Percentiles rank a stretch among this genome's conserved stretches.
phyloP scores from a whole-genome alignment of 1,140 invertebrate species.

The Megalonaias nervosa region DNA sequence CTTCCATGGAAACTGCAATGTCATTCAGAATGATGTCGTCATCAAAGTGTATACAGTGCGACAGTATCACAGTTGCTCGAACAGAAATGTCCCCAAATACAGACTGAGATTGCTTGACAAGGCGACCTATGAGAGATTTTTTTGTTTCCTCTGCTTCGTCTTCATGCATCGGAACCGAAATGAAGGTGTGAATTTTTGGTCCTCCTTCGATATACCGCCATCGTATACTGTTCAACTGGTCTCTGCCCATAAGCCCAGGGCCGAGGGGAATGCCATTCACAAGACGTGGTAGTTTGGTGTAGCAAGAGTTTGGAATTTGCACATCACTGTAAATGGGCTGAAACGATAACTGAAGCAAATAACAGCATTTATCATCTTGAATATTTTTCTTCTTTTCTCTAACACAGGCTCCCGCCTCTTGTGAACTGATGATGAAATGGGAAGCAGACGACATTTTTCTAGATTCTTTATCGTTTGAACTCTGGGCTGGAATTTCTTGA shows the following conservation, averaged over 20 bases:
- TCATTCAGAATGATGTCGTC: constrained; percentile 60
- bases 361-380: constrained; percentile 49
- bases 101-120: constrained; percentile 47
- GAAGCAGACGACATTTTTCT: too few species aligned
- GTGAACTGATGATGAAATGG: constrained; percentile 19
- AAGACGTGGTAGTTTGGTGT: constrained; percentile 52
- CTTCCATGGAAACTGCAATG: constrained; percentile 51
- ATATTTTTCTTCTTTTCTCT: constrained; percentile 22
- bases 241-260: constrained; percentile 48
- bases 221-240: constrained; percentile 47
- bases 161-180: constrained; percentile 47
- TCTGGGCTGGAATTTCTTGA: too few species aligned
- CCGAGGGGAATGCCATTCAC: constrained; percentile 61
- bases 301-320: constrained; percentile 45
- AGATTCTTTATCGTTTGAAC: too few species aligned
- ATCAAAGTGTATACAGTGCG: constrained; percentile 53
- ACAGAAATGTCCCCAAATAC: constrained; percentile 62
- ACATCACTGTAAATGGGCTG: constrained; percentile 51
- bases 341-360: constrained; percentile 51
- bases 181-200: constrained; percentile 46
- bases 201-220: constrained; percentile 59
- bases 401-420: constrained; percentile 45
- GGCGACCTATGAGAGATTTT: constrained; percentile 42
- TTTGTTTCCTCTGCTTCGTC: constrained; percentile 57
- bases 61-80: constrained; percentile 50